Base-by-base conservation (phyloP, 2,797 vertebrate species). In the Enteromius fasciolatus region DNA sequence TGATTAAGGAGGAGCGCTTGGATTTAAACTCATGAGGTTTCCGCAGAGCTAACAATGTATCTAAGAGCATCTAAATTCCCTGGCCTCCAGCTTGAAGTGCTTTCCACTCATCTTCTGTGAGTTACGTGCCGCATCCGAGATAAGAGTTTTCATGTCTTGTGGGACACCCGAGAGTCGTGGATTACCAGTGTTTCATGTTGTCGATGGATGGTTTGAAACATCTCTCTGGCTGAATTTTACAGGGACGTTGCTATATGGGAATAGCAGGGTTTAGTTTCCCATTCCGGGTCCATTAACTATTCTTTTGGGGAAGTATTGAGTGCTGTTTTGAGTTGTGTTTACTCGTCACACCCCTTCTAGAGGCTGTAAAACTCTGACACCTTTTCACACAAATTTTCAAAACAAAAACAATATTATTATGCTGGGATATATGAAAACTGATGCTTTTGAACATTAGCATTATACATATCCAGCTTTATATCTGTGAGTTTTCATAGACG, bases 61-160 rank as follows among this genome's bases (percentile, higher is more conserved):
- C 76, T 72, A 57, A 66, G 64, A 78, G 84, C 59, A 67, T 83
- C 75, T 78, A 28, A 78, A 76, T 76, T 83, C 76, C 80, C 83
- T 12, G 57, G 41, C 67, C 44, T 33, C 20, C 25, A 36, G 48
- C 39, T 69, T 69, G 33, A 73, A 73, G 76, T 28, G 39, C 57
- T 54, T 69, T 78, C 41, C n/a, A 54, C 59, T 41, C 68, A 54
- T 78, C 57, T 70, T 72, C n/a, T 6, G 18, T 17, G 25, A 68
- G 79, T n/a, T 48, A 41, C 14, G 20, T 68, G 54, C 76, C 11
- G 4, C 75, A 33, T 78, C 15, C 5, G 3, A 77, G 76, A 78
- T 73, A 64, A 78, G 59, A 41, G 67, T 52, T 73, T 20, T 76
- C 59, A 44, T 83, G 72, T 80, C 72, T 50, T 75, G 18, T 61